These are phyloP conservation scores for Bombyx mori DNA, from an alignment of 1,140 invertebrate species.

Conservation along the genomic window ASM3026992v2 NC_085111.1:7005001-7005500, in stretches of 20 bases:
- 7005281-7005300: constrained; percentile 57
- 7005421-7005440: no score
- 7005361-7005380: no score
- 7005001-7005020: no score
- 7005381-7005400: no score
- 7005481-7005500: neutral
- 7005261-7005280: constrained; percentile 25
- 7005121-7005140: neutral
- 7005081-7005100: no score
- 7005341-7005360: constrained; percentile 25
- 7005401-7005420: no score
- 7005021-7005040: no score
- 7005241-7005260: constrained; percentile 25
- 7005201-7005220: neutral
- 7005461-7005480: neutral
- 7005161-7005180: neutral
- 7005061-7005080: no score
- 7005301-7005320: constrained; percentile 42
- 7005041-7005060: no score
- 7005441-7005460: neutral
- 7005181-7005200: neutral
- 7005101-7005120: neutral
- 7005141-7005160: neutral
- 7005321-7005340: constrained; percentile 31
- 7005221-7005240: constrained; percentile 10